Percentiles rank a stretch among this genome's conserved stretches.
phyloP scores from a whole-genome alignment of 1,140 invertebrate species.

The Glomeris maerens region DNA sequence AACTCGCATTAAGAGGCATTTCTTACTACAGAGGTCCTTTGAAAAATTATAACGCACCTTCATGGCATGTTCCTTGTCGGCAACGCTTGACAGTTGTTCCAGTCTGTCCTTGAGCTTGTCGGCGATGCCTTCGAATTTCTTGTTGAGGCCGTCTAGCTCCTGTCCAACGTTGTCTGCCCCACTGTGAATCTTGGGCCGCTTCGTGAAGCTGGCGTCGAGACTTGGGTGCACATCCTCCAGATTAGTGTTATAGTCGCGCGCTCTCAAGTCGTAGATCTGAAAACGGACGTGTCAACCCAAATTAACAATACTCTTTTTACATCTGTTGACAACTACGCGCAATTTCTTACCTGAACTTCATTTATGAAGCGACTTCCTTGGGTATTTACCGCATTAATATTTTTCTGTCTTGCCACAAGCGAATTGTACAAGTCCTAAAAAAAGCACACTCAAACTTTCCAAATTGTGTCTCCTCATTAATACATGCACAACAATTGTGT shows the following conservation, averaged over 20 bases:
- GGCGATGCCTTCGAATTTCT: slow-evolving; percentile 57
- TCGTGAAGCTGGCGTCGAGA: slow-evolving; percentile 43
- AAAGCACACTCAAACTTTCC: too few species aligned
- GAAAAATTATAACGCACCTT: too few species aligned
- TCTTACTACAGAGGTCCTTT: slow-evolving; percentile 8
- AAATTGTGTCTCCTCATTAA: too few species aligned
- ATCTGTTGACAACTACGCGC: background rate
- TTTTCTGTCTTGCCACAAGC: slow-evolving; percentile 73
- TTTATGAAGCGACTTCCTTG: slow-evolving; percentile 88
- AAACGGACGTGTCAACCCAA: slow-evolving; percentile 14
- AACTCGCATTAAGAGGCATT: slow-evolving; percentile 7
- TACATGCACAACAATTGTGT: background rate
- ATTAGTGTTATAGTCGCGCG: slow-evolving; percentile 75
- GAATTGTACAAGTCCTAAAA: slow-evolving; percentile 73
- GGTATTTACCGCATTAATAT: slow-evolving; percentile 88
- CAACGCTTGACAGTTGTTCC: slow-evolving; percentile 41
- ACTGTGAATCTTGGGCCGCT: slow-evolving; percentile 26
- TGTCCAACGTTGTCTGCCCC: slow-evolving; percentile 67
- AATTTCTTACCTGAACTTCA: slow-evolving; percentile 81
- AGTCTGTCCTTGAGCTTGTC: slow-evolving; percentile 53
- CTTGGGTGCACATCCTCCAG: slow-evolving; percentile 73
- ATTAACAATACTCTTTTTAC: background rate
- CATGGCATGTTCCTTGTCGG: slow-evolving; percentile 41
- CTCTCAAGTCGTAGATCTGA: slow-evolving; percentile 74
- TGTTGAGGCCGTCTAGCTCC: slow-evolving; percentile 73